These are phyloP conservation scores for Junonia oenone DNA, from an alignment of 2,888 invertebrate genomes.

Conservation along the genomic window DNA sequence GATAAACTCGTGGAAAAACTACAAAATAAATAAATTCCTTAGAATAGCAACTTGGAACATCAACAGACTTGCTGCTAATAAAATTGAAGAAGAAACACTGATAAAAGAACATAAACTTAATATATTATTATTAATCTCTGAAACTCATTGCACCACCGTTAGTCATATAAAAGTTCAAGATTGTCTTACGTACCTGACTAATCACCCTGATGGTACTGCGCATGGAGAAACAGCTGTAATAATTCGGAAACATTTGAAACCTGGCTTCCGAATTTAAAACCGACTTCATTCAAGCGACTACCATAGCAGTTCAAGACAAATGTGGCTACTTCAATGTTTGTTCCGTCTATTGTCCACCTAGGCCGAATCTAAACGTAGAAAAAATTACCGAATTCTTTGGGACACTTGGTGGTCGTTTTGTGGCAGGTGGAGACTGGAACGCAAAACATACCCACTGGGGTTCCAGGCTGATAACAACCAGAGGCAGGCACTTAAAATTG, in stretches of 20 bases:
- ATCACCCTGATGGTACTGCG: slow-evolving; percentile 11
- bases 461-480: slow-evolving; percentile 23
- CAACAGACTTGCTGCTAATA: slow-evolving; percentile 22
- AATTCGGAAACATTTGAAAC: slow-evolving; percentile 3
- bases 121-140: slow-evolving; percentile 21
- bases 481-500: slow-evolving; percentile 28
- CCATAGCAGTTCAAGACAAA: background rate
- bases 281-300: slow-evolving; percentile 7
- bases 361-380: slow-evolving; percentile 9
- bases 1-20: background rate
- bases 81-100: slow-evolving; percentile 9
- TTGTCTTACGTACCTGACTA: background rate
- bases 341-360: slow-evolving; percentile 17
- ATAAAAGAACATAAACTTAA: slow-evolving; percentile 17
- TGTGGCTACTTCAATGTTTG: slow-evolving; percentile 4
- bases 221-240: slow-evolving; percentile 8
- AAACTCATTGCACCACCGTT: slow-evolving; percentile 16
- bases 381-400: slow-evolving; percentile 2
- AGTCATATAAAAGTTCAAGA: slow-evolving; percentile 1
- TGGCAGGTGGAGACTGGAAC: slow-evolving; percentile 26
- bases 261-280: background rate
- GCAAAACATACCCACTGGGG: slow-evolving; percentile 23
- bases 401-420: slow-evolving; percentile 14
- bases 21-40: background rate
- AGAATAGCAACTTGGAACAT: slow-evolving; percentile 25